A percentile compares a stretch with the other conserved stretches of the same genome.
phyloP scores from a whole-genome alignment of 2,888 invertebrate species.

The Salticus scenicus region DNA sequence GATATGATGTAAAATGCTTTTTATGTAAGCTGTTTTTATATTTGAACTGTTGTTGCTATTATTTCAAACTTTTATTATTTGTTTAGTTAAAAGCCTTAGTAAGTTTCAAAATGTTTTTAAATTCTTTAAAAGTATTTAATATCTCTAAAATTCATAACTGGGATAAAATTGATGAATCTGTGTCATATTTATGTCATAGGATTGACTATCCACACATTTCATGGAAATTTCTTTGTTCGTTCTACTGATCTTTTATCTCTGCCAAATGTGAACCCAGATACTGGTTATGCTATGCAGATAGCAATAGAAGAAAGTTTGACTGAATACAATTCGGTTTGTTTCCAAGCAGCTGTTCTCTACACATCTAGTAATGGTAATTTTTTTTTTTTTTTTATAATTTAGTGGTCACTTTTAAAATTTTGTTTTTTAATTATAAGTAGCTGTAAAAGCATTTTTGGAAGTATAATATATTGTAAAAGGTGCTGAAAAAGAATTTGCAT shows the following conservation, averaged over 20 bases:
- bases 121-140: too few species aligned
- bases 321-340: slow-evolving; percentile 91
- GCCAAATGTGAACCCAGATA: slow-evolving; percentile 98
- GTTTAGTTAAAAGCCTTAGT: too few species aligned
- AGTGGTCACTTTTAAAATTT: too few species aligned
- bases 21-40: too few species aligned
- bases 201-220: slow-evolving; percentile 96
- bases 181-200: too few species aligned
- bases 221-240: slow-evolving; percentile 99
- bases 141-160: too few species aligned
- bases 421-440: too few species aligned
- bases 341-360: slow-evolving; percentile 97
- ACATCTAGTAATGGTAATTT: slow-evolving; percentile 89
- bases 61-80: too few species aligned
- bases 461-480: not conserved
- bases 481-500: not conserved
- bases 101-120: too few species aligned
- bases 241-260: slow-evolving; percentile 96
- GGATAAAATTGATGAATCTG: too few species aligned
- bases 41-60: too few species aligned
- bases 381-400: not conserved
- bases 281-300: slow-evolving; percentile 98
- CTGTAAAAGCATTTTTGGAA: not conserved
- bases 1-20: too few species aligned
- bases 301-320: slow-evolving; percentile 92